Evolutionary conservation across 2,797 vertebrate species (phyloP).

Genomic region (Babyrousa celebensis): DNA sequence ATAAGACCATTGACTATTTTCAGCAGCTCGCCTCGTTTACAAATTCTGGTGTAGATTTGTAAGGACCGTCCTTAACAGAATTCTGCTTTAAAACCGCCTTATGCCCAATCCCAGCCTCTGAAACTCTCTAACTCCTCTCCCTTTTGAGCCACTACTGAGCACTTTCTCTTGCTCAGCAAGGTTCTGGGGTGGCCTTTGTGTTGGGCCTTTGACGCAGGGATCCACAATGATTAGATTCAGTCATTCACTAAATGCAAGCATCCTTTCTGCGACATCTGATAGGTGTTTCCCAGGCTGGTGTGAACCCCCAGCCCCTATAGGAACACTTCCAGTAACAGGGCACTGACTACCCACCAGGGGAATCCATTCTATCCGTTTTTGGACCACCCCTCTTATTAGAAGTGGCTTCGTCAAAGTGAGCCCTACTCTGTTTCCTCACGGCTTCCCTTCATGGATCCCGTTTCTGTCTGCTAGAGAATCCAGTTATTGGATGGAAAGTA

Average conservation of each 20-base stretch:
- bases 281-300: neutral
- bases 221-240: neutral
- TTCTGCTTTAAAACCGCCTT: slow-evolving; percentile 16
- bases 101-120: neutral
- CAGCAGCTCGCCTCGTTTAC: slow-evolving; percentile 16
- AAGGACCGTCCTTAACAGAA: neutral
- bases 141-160: neutral
- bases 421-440: neutral
- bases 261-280: neutral
- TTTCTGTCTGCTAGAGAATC: slow-evolving; percentile 39
- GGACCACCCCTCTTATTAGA: neutral
- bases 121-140: neutral
- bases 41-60: slow-evolving; percentile 28
- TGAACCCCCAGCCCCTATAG: neutral
- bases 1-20: slow-evolving; percentile 49
- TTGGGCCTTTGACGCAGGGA: neutral
- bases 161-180: neutral
- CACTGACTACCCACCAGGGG: neutral
- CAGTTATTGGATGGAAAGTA: neutral
- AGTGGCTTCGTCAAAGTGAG: slow-evolving; percentile 16
- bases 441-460: neutral
- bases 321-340: neutral
- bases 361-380: neutral
- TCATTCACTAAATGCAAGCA: slow-evolving; percentile 9
- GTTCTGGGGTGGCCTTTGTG: neutral